Evolutionary conservation across 2,797 vertebrate genomes (phyloP).

Genomic region (Dendrocincla fuliginosa): DNA sequence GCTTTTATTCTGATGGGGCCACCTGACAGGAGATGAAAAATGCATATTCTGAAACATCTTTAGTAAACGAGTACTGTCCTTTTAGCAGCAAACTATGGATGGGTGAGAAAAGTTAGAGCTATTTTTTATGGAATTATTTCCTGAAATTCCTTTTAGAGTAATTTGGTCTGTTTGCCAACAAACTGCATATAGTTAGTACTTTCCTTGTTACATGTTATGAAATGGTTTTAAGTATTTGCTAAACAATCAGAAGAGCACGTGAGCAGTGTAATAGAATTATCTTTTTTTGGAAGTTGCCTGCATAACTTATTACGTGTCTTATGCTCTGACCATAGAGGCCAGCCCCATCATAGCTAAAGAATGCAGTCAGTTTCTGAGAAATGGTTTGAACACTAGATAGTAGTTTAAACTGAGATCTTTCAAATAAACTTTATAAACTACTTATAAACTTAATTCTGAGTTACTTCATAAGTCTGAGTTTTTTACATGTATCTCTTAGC

Average conservation of each 20-base stretch:
- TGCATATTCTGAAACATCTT: neutral
- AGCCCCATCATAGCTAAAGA: neutral
- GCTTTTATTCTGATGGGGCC: neutral
- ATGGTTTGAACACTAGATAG: neutral
- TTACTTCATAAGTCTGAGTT: neutral
- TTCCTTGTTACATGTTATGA: constrained; percentile 1
- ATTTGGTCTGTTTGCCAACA: neutral
- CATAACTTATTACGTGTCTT: neutral
- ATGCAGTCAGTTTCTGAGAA: neutral
- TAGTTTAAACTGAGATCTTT: neutral
- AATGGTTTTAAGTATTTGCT: neutral
- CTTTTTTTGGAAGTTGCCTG: neutral
- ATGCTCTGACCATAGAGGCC: neutral
- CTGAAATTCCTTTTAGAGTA: neutral
- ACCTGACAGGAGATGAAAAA: neutral
- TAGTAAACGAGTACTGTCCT: neutral
- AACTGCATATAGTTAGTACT: neutral
- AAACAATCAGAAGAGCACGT: neutral
- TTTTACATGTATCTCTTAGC: neutral
- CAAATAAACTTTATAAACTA: neutral
- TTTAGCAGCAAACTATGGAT: neutral
- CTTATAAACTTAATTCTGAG: neutral
- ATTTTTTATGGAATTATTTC: neutral
- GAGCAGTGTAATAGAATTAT: neutral
- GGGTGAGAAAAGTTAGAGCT: neutral